Percentiles rank a stretch among this genome's conserved stretches.
phyloP scores from a whole-genome alignment of 2,888 invertebrate genomes.

The Mythimna vitellina region DNA sequence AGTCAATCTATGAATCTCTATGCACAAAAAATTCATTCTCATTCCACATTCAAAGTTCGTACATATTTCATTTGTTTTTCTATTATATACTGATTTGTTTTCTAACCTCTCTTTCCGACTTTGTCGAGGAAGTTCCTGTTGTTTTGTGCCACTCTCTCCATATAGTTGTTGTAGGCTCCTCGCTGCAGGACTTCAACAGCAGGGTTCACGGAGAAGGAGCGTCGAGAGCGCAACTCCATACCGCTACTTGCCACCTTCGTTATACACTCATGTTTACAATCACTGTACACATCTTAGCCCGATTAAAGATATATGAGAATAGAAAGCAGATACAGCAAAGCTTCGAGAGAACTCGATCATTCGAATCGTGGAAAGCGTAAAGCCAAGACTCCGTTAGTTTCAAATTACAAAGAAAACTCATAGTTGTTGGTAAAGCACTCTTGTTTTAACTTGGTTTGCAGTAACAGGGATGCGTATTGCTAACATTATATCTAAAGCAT shows the following conservation, averaged over 20 bases:
- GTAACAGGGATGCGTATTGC: conserved; percentile 23
- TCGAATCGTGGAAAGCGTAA: conserved; percentile 15
- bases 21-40: conserved; percentile 20
- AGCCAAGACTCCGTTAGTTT: conserved; percentile 19
- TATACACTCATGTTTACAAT: conserved; percentile 63
- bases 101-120: conserved; percentile 86
- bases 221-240: conserved; percentile 73
- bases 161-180: conserved; percentile 76
- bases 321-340: conserved; percentile 39
- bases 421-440: conserved; percentile 5
- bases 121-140: conserved; percentile 81
- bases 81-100: not conserved
- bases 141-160: conserved; percentile 76
- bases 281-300: conserved; percentile 40
- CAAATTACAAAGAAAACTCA: conserved; percentile 10
- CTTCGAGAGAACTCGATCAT: not conserved
- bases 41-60: conserved; percentile 25
- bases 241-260: conserved; percentile 77
- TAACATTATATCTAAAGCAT: not conserved
- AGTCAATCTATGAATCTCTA: conserved; percentile 1
- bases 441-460: conserved; percentile 7
- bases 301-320: conserved; percentile 14
- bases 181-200: conserved; percentile 81
- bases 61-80: conserved; percentile 34
- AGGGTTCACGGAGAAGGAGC: conserved; percentile 82